Evolutionary conservation across 2,113 vertebrate genomes (phyloP), one percentile per base, ranked within the genome.

Genomic region (Cricetomys ansorgei): DNA sequence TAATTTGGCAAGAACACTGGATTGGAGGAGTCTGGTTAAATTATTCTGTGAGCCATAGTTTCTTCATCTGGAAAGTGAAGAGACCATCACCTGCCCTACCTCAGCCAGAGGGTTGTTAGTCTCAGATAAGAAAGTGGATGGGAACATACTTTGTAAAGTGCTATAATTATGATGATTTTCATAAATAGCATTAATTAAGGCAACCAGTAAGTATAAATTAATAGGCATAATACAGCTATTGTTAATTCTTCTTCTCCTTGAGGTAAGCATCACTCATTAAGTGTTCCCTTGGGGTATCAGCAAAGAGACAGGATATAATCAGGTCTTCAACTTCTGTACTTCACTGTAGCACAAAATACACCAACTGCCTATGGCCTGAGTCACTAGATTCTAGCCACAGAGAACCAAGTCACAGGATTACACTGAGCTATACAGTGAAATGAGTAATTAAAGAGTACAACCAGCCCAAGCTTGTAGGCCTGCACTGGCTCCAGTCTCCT

Each of bases 161-260:
- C 79, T 89, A 69, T 96, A 97, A 97, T 97, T 95, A 97, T 6
- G 85, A 96, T 94, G 91, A 97, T 97, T 96, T 97, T 97, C 92
- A 94, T 94, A 97, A 97, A 92, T 76, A 92, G 55, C 86, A 91
- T 94, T 97, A 97, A 97, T 96, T 97, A 97, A 57, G 93, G 88
- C 93, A 96, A 95, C 40, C 70, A 96, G 96, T 97, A 97, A 95
- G 91, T 95, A 97, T 96, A 97, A 94, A 96, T 96, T 97, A 96
- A 95, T 97, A 97, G 69, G 81, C 81, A 95, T 96, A 96, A 95
- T 96, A 96, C 15, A 92, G 67, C 81, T 95, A 97, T 98, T 97
- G 89, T 95, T 96, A 97, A 97, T 97, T 96, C 89, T 97, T 97
- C 50, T 97, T 96, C 91, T 93, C 85, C 81, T 96, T 94, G 94